phyloP scores from a whole-genome alignment of 2,888 invertebrate genomes.

The Heliconius ethilla region DNA sequence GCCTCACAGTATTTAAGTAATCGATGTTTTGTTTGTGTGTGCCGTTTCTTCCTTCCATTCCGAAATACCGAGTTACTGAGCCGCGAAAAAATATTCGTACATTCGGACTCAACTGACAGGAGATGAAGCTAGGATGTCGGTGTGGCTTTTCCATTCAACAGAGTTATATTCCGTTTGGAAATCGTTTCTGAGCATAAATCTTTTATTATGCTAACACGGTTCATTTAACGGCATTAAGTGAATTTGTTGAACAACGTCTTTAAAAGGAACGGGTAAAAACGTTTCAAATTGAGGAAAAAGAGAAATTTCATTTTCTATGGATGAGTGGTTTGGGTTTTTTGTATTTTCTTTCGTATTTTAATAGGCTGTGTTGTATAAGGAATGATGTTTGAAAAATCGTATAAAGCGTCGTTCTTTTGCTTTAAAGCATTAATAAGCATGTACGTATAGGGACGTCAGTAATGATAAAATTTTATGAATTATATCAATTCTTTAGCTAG shows the following conservation, averaged over 20 bases:
- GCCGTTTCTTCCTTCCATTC: slow-evolving; percentile 58
- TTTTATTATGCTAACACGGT: slow-evolving; percentile 80
- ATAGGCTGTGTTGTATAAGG: background rate
- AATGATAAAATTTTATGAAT: background rate
- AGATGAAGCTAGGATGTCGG: slow-evolving; percentile 51
- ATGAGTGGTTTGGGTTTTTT: slow-evolving; percentile 54
- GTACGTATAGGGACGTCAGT: background rate
- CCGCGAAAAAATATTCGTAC: slow-evolving; percentile 60
- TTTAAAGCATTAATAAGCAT: background rate
- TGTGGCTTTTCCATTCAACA: slow-evolving; percentile 63
- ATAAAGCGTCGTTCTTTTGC: background rate
- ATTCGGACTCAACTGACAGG: slow-evolving; percentile 46
- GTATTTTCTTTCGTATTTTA: slow-evolving; percentile 22
- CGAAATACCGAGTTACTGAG: slow-evolving; percentile 49
- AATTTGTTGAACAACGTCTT: slow-evolving; percentile 80
- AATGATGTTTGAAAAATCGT: background rate
- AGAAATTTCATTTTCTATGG: slow-evolving; percentile 53
- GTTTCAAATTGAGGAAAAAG: slow-evolving; percentile 63
- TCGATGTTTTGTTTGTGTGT: slow-evolving; percentile 61
- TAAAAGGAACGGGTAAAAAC: slow-evolving; percentile 75
- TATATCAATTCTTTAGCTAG: too few relatives aligned
- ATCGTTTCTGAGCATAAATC: slow-evolving; percentile 78
- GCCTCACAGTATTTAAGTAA: slow-evolving; percentile 54
- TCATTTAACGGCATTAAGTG: slow-evolving; percentile 81
- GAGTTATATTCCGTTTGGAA: slow-evolving; percentile 75